Percentiles rank a stretch among this genome's conserved stretches.
phyloP scores from a whole-genome alignment of 2,888 invertebrate species.

The Zonitis immaculata region DNA sequence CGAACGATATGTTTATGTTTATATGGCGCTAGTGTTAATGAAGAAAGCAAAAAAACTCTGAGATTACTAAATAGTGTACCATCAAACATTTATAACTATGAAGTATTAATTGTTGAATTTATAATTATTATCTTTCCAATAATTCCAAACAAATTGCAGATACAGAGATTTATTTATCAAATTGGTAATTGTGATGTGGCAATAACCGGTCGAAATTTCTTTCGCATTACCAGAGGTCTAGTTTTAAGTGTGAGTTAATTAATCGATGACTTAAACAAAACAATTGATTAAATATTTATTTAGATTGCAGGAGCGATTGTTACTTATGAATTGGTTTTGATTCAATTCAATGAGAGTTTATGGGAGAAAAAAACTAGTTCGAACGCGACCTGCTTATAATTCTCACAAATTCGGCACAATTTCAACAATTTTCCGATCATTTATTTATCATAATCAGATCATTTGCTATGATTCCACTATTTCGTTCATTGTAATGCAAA shows the following conservation, averaged over 20 bases:
- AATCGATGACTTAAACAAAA: background rate
- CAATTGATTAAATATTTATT: too few species aligned
- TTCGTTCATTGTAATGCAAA: too few species aligned
- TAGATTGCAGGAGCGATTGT: constrained; percentile 3
- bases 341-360: constrained; percentile 3
- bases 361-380: background rate
- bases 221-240: constrained; percentile 13
- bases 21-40: constrained; percentile 40
- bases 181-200: constrained; percentile 9
- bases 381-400: too few species aligned
- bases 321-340: constrained; percentile 2
- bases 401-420: too few species aligned
- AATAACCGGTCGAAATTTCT: constrained; percentile 15
- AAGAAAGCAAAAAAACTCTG: constrained; percentile 38
- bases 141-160: constrained; percentile 4
- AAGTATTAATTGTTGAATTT: too few species aligned
- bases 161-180: constrained; percentile 14
- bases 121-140: background rate
- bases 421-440: too few species aligned
- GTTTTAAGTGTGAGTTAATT: constrained; percentile 9
- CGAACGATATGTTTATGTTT: constrained; percentile 37
- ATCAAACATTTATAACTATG: constrained; percentile 58
- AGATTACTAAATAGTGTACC: constrained; percentile 59
- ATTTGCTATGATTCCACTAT: too few species aligned
- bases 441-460: too few species aligned